Conservation (phyloP, 2,113 vertebrate genomes). For the Promerops cafer region DNA sequence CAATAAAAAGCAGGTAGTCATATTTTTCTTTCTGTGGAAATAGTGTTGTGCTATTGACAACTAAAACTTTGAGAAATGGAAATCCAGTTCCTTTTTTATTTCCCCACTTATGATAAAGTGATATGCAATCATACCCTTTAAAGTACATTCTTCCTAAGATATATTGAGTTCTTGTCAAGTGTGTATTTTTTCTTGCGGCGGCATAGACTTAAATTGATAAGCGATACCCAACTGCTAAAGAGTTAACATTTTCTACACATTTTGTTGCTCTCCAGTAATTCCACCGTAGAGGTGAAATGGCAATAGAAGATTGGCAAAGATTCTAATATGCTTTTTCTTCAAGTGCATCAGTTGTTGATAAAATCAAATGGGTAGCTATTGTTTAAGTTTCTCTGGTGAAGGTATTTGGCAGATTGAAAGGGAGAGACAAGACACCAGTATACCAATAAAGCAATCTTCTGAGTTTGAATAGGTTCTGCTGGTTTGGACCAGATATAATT, state of each 20-base stretch:
- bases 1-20: neutral
- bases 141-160: neutral
- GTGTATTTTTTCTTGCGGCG: neutral
- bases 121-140: neutral
- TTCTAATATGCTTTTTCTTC: neutral
- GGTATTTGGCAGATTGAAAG: neutral
- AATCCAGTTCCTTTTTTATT: neutral
- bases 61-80: neutral
- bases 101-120: neutral
- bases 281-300: neutral
- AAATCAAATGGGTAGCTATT: neutral
- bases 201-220: neutral
- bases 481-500: neutral
- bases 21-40: neutral
- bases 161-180: neutral
- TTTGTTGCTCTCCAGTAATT: neutral
- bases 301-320: neutral
- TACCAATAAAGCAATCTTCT: neutral
- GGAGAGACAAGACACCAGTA: neutral
- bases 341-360: neutral
- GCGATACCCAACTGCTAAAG: neutral
- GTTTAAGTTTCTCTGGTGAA: neutral
- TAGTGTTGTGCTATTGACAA: neutral
- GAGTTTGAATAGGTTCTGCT: neutral
- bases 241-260: neutral